phyloP scores from a whole-genome alignment of 37 sponge, comb jelly and placozoan genomes.

The Crambe crambe region DNA sequence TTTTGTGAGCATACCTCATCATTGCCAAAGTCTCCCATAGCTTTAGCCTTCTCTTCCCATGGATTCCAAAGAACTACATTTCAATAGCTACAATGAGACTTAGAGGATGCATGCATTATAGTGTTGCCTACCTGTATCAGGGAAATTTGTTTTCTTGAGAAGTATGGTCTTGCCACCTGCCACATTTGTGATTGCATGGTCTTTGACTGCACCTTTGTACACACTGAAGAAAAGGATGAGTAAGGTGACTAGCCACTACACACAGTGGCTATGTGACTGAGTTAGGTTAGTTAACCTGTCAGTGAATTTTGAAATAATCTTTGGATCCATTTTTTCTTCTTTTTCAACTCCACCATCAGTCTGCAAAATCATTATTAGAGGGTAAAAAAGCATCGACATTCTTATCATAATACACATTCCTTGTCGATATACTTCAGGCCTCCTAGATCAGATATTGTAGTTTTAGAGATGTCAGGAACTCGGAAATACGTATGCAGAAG shows the following conservation, averaged over 20 bases:
- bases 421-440: conserved; percentile 77
- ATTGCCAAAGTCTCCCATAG: conserved; percentile 93
- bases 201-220: conserved; percentile 52
- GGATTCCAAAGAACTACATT: conserved; percentile 94
- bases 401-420: conserved; percentile 17
- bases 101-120: background rate
- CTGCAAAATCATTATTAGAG: background rate
- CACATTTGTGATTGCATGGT: conserved; percentile 77
- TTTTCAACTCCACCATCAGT: conserved; percentile 46
- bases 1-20: conserved; percentile 69
- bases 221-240: conserved; percentile 37
- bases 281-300: conserved; percentile 52
- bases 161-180: conserved; percentile 67
- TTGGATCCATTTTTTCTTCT: conserved; percentile 50
- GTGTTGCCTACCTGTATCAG: conserved; percentile 68
- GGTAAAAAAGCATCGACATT: background rate
- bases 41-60: conserved; percentile 90
- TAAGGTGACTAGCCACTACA: background rate
- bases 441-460: conserved; percentile 80
- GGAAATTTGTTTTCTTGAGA: conserved; percentile 78
- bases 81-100: background rate
- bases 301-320: conserved; percentile 56
- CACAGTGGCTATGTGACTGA: background rate
- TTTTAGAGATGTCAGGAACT: conserved; percentile 70
- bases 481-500: conserved; percentile 90